Base-by-base conservation (phyloP, 1,140 invertebrate genomes). In the Campoletis sonorensis region DNA sequence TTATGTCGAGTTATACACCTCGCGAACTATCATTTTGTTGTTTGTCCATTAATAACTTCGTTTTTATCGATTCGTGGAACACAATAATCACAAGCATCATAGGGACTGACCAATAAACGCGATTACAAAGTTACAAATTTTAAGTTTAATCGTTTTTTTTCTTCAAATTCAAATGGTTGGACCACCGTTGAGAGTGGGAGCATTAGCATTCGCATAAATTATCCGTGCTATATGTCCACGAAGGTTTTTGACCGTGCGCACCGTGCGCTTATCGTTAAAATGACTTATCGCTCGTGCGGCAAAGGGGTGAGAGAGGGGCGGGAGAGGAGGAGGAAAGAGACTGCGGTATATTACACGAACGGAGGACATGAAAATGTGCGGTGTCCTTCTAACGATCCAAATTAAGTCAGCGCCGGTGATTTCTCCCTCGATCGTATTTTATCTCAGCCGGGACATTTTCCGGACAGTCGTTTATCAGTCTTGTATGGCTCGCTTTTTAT, bases 201-300 rank as follows among this genome's bases (percentile, higher is more conserved):
- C n/a, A 72, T 81, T 67, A 75, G 58, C 54, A 79, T 78, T 81
- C 79, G 54, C 76, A 83, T 83, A 83, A 81, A 83, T 83, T 70
- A 30, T 83, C 30, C 70, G 77, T 11, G 81, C 80, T 67, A 61
- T 82, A 80, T 84, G 82, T 79, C 73, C 86, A 85, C 84, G 82
- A 81, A 82, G 82, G 84, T 82, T 81, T 82, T 81, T 71, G 61
- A 79, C 54, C 54, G 77, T 40, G 49, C 33, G 72, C 15, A 27
- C 67, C 45, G 49, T 51, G 68, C 81, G 86, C 88, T 90, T 90
- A 91, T 91, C 88, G 86, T 86, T 88, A 84, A 86, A 89, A 91
- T 91, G 90, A 91, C 88, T 91, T 91, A 91, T 90, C 87, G 88
- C 79, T 86, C 68, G 26, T 54, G 73, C 26, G 16, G 23, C 16